phyloP scores from a whole-genome alignment of 2,888 invertebrate genomes.

The Monochamus alternatus region DNA sequence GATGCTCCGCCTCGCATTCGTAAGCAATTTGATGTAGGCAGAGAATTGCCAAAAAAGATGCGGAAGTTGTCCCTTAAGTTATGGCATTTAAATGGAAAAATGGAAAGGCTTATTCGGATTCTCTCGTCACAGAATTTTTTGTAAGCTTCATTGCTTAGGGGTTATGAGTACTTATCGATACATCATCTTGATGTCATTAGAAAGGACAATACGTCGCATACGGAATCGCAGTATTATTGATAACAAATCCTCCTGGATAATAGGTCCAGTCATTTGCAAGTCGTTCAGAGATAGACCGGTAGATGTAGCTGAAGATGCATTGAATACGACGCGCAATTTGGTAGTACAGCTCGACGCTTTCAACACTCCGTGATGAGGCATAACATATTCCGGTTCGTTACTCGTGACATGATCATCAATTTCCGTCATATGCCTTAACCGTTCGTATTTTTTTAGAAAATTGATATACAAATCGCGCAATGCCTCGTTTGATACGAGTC shows the following conservation, averaged over 20 bases:
- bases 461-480: conserved; percentile 17
- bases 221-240: conserved; percentile 39
- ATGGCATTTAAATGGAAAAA: not conserved
- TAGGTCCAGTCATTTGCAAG: conserved; percentile 41
- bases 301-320: conserved; percentile 30
- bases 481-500: not conserved
- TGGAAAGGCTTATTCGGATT: conserved; percentile 14
- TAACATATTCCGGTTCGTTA: conserved; percentile 11
- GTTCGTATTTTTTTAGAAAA: conserved; percentile 28
- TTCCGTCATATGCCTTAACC: not conserved
- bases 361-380: conserved; percentile 38
- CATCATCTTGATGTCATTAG: conserved; percentile 43
- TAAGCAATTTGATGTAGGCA: conserved; percentile 11
- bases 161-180: conserved; percentile 35
- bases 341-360: conserved; percentile 33
- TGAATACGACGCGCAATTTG: conserved; percentile 39
- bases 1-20: conserved; percentile 31
- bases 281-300: conserved; percentile 40
- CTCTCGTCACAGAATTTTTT: conserved; percentile 40
- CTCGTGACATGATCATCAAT: not conserved
- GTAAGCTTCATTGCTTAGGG: conserved; percentile 31
- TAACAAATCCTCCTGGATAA: conserved; percentile 38
- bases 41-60: too few species aligned
- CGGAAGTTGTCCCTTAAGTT: too few species aligned
- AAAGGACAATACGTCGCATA: conserved; percentile 20